Conservation (phyloP, 1,140 invertebrate genomes). For the Drepana arcuata region DNA sequence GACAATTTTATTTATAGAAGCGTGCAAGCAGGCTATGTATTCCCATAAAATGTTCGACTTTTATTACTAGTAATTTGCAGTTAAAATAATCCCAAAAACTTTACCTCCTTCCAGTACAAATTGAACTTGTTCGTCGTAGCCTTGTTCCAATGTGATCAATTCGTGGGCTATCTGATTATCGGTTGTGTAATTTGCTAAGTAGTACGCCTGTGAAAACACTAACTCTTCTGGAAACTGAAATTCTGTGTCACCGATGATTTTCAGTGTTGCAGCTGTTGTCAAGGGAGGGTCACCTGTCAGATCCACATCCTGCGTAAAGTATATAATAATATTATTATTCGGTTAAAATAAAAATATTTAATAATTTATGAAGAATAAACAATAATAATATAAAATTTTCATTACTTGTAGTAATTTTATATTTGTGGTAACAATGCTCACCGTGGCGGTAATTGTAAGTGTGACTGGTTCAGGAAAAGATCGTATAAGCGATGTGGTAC, state of each 20-base stretch:
- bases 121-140: slow-evolving; percentile 31
- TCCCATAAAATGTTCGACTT: too few species aligned
- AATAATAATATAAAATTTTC: slow-evolving; percentile 3
- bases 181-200: slow-evolving; percentile 32
- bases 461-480: slow-evolving; percentile 31
- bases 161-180: slow-evolving; percentile 26
- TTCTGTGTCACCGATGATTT: slow-evolving; percentile 26
- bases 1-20: too few species aligned
- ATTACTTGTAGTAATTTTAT: too few species aligned
- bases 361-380: too few species aligned
- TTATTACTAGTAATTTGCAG: too few species aligned
- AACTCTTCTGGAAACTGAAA: slow-evolving; percentile 45
- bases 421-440: too few species aligned
- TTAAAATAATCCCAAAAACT: too few species aligned
- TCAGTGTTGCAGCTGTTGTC: slow-evolving; percentile 25
- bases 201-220: slow-evolving; percentile 38
- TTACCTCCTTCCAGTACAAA: slow-evolving; percentile 39
- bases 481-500: slow-evolving; percentile 42
- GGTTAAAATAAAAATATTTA: too few species aligned
- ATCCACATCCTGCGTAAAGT: slow-evolving; percentile 37
- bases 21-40: too few species aligned
- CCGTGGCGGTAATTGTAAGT: slow-evolving; percentile 47
- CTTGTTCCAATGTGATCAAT: slow-evolving; percentile 33
- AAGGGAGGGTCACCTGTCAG: slow-evolving; percentile 28
- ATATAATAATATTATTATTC: neutral